Evolutionary conservation across 2,113 vertebrate species (phyloP).

Genomic region (Fulica atra): DNA sequence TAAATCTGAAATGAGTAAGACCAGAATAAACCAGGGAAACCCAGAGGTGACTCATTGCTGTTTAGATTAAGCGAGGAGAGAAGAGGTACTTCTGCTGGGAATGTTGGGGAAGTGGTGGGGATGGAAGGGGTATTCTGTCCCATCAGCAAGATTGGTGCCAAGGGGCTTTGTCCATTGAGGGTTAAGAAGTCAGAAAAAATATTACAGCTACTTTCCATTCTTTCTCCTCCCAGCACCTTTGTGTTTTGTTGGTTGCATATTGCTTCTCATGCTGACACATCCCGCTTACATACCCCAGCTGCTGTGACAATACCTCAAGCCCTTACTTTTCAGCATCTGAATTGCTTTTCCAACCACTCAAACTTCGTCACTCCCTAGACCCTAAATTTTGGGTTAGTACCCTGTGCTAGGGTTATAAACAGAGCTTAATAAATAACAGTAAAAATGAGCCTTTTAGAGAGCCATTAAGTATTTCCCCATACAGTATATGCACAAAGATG

Average conservation of each 20-base stretch:
- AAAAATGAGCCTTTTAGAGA: neutral
- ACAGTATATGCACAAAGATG: neutral
- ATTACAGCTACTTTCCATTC: neutral
- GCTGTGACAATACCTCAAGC: neutral
- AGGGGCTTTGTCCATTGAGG: neutral
- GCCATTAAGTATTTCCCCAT: neutral
- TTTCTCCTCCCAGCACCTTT: neutral
- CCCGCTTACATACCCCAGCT: neutral
- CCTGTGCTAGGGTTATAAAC: neutral
- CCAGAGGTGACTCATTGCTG: neutral
- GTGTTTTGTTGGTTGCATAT: neutral
- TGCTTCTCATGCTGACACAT: neutral
- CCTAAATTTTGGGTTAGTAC: neutral
- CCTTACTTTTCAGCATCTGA: neutral
- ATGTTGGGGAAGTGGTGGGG: rapidly evolving
- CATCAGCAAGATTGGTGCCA: neutral
- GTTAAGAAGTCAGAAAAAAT: neutral
- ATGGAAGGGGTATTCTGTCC: neutral
- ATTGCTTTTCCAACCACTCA: neutral
- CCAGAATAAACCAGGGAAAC: slow-evolving; percentile 27
- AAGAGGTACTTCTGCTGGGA: neutral
- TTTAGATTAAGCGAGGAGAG: neutral
- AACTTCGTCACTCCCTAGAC: neutral
- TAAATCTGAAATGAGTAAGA: slow-evolving; percentile 25
- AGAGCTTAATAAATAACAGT: neutral